Conservation (phyloP, 2,797 vertebrate species). For the Pteronotus mesoamericanus region DNA sequence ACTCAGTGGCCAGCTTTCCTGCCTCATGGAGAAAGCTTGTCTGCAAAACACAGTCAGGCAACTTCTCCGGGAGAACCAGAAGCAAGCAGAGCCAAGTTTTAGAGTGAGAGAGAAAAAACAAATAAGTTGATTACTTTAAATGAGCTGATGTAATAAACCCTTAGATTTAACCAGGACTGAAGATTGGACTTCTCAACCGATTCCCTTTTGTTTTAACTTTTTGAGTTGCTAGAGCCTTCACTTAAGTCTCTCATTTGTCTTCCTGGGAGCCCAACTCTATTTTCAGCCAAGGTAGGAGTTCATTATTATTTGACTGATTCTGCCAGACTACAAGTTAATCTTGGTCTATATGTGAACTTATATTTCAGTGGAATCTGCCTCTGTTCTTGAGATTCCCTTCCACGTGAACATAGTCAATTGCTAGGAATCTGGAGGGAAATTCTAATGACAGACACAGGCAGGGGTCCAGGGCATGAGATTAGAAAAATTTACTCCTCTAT, state of each 20-base stretch:
- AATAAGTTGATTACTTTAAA: not conserved
- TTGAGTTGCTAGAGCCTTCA: not conserved
- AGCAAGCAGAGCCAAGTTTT: not conserved
- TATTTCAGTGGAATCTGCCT: not conserved
- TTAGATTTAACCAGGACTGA: not conserved
- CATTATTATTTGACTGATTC: not conserved
- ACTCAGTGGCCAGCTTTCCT: not conserved
- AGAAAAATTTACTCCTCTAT: not conserved
- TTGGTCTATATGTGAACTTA: not conserved
- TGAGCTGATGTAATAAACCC: not conserved
- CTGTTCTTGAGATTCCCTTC: constrained; percentile 13
- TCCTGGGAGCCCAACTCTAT: not conserved
- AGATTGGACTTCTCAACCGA: not conserved
- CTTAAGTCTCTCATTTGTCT: not conserved
- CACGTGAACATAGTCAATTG: not conserved
- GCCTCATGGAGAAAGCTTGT: not conserved
- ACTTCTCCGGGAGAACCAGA: not conserved
- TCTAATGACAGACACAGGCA: not conserved
- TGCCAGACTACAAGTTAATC: not conserved
- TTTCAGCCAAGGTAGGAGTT: not conserved
- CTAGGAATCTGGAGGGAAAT: constrained; percentile 33
- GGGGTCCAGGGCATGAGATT: not conserved
- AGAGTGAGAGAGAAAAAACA: not conserved
- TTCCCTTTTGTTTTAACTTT: not conserved
- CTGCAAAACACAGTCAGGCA: not conserved